Base-by-base conservation (phyloP, 2,797 vertebrate genomes). In the Danio jaintianensis region DNA sequence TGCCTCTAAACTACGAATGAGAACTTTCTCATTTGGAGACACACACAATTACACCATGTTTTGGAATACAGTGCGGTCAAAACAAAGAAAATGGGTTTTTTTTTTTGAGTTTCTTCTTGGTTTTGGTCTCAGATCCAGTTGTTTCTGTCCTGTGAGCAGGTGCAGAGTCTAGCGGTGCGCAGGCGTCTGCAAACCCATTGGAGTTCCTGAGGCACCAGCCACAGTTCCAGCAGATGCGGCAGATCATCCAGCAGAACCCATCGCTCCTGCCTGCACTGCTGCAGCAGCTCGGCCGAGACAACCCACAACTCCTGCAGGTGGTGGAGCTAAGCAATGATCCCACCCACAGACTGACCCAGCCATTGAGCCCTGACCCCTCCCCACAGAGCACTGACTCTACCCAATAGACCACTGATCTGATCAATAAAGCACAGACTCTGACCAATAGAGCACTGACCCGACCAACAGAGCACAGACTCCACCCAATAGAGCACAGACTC, bases 231-330 rank as follows among this genome's bases (percentile, higher is more conserved):
- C 94, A 94, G 89, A 94, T 94, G 94, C 87, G 93, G 55, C 93
- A 94, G 90, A 94, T 94, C 84, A 94, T 94, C 82, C 94, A 93
- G 88, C 92, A 94, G 87, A 94, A 94, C 90, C 94, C 94, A 0
- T 85, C 93, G 2, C 92, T 94, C 16, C 85, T 94, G 2, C 93
- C 93, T 0, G 92, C 93, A 7, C 86, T 94, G 7, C 91, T 94
- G 73, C 93, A 94, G 85, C 94, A 94, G 84, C 90, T 94, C 1
- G 94, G 94, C 68, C 87, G 93, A 74, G 94, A 94, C 88, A 94
- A 94, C 88, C 93, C 93, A 0, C 92, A 93, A 85, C 90, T 94
- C 20, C 90, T 94, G 85, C 92, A 94, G 92, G 93, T 94, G 84
- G 72, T 64, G 53, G 16, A 55, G 47, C 58, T 62, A 52, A 52